Evolutionary conservation across 2,888 invertebrate genomes (phyloP).

Genomic region (Heliconius charithonia): DNA sequence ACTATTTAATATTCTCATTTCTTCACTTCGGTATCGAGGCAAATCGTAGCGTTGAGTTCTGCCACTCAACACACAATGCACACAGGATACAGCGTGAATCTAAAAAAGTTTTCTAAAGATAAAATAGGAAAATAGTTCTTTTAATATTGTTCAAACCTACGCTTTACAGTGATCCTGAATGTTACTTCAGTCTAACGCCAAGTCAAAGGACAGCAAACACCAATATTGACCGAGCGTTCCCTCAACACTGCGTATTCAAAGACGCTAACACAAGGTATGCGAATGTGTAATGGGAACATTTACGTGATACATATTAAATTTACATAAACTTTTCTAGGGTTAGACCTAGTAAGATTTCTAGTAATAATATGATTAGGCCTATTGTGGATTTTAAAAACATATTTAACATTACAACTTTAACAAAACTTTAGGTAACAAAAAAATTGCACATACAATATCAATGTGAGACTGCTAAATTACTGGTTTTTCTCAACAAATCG

Average conservation of each 20-base stretch:
- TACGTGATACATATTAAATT: not conserved
- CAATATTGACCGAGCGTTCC: slow-evolving; percentile 6
- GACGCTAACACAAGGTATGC: not conserved
- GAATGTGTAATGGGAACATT: not conserved
- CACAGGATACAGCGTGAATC: no score
- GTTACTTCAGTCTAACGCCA: not conserved
- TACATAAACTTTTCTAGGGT: not conserved
- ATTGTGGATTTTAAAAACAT: not conserved
- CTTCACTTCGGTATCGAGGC: no score
- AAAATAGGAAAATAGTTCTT: not conserved
- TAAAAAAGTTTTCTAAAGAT: not conserved
- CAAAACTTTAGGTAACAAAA: no score
- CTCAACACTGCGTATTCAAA: not conserved
- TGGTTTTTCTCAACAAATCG: no score
- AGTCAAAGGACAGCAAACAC: slow-evolving; percentile 13
- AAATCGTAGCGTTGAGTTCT: no score
- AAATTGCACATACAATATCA: not conserved
- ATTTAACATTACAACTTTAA: not conserved
- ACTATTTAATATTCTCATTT: no score
- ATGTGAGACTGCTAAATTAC: not conserved
- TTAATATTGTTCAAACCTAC: not conserved
- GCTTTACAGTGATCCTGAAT: not conserved
- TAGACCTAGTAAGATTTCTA: no score
- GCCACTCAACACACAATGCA: no score
- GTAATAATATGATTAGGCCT: no score